phyloP scores from a whole-genome alignment of 2,113 vertebrate species.

The Odobenus rosmarus region DNA sequence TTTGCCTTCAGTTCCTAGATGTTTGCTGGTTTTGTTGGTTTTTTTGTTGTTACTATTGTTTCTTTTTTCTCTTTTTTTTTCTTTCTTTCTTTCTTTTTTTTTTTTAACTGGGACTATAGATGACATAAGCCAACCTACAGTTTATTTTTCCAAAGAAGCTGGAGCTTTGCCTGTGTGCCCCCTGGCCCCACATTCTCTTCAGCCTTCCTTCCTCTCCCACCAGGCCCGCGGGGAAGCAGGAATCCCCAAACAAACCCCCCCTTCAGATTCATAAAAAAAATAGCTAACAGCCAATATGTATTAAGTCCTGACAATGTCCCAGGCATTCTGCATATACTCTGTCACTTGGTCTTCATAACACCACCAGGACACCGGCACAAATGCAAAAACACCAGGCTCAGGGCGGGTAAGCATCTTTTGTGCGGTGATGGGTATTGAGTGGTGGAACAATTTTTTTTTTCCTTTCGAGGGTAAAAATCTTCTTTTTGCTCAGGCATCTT shows the following conservation, averaged over 20 bases:
- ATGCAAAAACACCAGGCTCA: background rate
- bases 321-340: background rate
- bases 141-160: background rate
- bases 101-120: background rate
- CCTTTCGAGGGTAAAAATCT: constrained; percentile 75
- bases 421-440: background rate
- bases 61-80: background rate
- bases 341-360: background rate
- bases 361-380: too few species aligned
- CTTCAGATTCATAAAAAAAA: background rate
- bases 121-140: background rate
- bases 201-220: background rate
- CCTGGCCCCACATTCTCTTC: background rate
- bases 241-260: background rate
- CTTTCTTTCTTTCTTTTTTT: background rate
- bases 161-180: background rate
- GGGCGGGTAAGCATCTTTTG: background rate
- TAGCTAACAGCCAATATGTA: background rate
- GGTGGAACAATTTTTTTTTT: background rate
- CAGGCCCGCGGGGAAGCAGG: background rate
- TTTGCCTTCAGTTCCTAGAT: background rate
- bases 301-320: background rate
- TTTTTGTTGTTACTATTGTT: background rate
- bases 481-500: constrained; percentile 68
- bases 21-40: background rate